Percentiles rank a stretch among this genome's conserved stretches.
phyloP scores from a whole-genome alignment of 2,888 invertebrate species.

The Drosophila trichaetosa region DNA sequence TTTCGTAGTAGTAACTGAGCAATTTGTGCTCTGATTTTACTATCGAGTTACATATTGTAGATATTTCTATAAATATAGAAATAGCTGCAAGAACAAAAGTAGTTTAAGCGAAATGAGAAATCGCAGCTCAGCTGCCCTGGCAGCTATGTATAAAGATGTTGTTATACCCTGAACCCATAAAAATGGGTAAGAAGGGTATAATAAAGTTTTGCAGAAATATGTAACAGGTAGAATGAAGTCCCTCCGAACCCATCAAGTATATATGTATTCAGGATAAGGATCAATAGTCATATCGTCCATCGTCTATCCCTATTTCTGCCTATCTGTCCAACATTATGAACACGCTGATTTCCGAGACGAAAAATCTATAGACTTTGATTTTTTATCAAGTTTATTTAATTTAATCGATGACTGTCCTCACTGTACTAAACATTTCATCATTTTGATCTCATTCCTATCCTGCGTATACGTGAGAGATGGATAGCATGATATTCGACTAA shows the following conservation, averaged over 20 bases:
- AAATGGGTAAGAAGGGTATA: neutral
- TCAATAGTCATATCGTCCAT: too few relatives aligned
- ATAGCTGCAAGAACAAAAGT: conserved; percentile 10
- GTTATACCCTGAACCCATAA: neutral
- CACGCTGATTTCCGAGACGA: neutral
- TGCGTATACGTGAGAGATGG: neutral
- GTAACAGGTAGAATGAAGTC: neutral
- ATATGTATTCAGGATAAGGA: neutral
- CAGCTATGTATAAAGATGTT: conserved; percentile 50
- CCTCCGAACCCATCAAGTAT: neutral
- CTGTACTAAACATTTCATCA: too few relatives aligned
- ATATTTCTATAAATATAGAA: conserved; percentile 2
- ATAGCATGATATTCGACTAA: neutral
- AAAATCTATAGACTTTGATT: neutral
- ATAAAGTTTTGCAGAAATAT: neutral
- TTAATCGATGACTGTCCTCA: neutral
- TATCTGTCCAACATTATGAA: too few relatives aligned
- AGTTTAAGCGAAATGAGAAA: neutral
- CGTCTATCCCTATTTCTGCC: too few relatives aligned
- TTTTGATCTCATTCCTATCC: neutral
- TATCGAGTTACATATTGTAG: conserved; percentile 30
- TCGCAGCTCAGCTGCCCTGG: conserved; percentile 52
- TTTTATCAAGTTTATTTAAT: neutral
- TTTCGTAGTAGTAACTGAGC: neutral
- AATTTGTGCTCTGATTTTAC: conserved; percentile 32